A percentile compares a stretch with the other conserved stretches of the same genome.
Evolutionary conservation across 2,113 vertebrate genomes (phyloP).

Genomic region (Aphelocoma coerulescens): DNA sequence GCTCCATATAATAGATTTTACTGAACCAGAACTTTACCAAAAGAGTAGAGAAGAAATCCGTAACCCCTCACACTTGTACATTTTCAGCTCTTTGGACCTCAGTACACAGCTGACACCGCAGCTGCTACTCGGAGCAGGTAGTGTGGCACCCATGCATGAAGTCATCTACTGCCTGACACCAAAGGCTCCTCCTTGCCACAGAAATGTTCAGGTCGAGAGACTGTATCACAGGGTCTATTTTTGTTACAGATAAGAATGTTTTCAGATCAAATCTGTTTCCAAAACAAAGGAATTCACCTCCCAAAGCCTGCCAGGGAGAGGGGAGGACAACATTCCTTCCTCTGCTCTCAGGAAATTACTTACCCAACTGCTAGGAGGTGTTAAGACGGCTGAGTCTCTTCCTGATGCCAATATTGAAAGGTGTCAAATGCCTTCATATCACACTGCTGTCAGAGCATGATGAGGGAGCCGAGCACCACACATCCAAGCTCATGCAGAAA

Average conservation of each 20-base stretch:
- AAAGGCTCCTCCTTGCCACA: neutral
- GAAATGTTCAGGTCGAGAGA: neutral
- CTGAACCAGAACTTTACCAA: neutral
- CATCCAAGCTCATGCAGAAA: neutral
- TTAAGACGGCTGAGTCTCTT: neutral
- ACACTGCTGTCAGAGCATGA: neutral
- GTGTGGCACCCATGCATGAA: accelerated
- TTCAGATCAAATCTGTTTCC: neutral
- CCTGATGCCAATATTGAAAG: neutral
- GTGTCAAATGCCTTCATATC: conserved; percentile 26
- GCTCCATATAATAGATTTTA: neutral
- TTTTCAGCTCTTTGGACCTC: neutral
- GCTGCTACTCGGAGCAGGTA: neutral
- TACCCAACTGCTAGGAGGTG: neutral
- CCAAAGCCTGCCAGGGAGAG: neutral
- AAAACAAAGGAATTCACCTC: conserved; percentile 23
- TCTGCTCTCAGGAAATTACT: conserved; percentile 45
- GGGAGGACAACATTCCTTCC: neutral
- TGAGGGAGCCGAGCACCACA: neutral
- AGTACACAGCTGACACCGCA: neutral
- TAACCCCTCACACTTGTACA: neutral
- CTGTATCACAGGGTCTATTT: neutral
- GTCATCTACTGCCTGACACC: neutral
- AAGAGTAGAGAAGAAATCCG: neutral
- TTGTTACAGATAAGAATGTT: neutral